Percentiles rank a stretch among this genome's conserved stretches.
Conservation (phyloP, 2,888 invertebrate genomes). For the Pediacus dermestoides region DNA sequence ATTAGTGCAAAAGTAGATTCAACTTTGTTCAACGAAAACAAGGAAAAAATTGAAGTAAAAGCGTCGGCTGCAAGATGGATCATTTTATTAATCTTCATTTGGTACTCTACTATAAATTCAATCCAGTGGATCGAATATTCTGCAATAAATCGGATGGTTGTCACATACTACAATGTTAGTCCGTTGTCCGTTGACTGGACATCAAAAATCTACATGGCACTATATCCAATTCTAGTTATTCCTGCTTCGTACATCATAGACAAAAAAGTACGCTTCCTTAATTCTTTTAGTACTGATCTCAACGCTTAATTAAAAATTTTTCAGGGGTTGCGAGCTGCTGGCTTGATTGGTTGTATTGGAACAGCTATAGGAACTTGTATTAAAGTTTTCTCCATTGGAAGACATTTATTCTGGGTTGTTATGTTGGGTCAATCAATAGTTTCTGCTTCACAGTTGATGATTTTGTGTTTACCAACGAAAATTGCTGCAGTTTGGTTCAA, state of each 20-base stretch:
- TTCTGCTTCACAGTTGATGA: conserved; percentile 84
- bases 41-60: conserved; percentile 46
- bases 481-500: conserved; percentile 97
- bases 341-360: conserved; percentile 75
- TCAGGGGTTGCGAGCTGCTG: conserved; percentile 79
- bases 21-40: too few species aligned
- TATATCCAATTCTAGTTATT: conserved; percentile 92
- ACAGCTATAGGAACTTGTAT: conserved; percentile 86
- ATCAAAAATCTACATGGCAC: conserved; percentile 93
- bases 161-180: conserved; percentile 68
- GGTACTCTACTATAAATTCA: conserved; percentile 85
- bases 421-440: conserved; percentile 84
- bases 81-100: conserved; percentile 76
- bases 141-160: conserved; percentile 81
- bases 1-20: too few species aligned
- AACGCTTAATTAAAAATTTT: too few species aligned
- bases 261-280: conserved; percentile 83
- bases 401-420: conserved; percentile 78
- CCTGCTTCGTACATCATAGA: conserved; percentile 93
- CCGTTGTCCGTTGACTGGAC: conserved; percentile 85
- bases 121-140: conserved; percentile 96
- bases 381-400: conserved; percentile 79
- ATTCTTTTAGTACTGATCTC: too few species aligned
- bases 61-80: conserved; percentile 76
- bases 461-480: conserved; percentile 83